These are phyloP conservation scores for Sycobia sp. DNA, from an alignment of 1,140 invertebrate species.

Conservation along the genomic window DNA sequence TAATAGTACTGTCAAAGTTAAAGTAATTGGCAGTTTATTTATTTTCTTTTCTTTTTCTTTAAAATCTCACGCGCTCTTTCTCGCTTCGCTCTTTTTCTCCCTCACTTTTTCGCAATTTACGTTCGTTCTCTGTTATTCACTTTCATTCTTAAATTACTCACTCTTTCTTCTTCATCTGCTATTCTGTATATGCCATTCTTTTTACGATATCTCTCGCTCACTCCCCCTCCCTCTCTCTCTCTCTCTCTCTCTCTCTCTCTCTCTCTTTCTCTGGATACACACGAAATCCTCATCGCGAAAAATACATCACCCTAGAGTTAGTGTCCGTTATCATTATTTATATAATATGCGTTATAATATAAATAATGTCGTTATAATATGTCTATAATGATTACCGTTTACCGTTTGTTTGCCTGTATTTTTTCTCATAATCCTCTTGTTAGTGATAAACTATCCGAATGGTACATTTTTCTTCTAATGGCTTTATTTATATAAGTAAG, in stretches of 20 bases:
- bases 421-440: conserved; percentile 33
- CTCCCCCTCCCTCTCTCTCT: neutral
- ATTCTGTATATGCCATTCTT: neutral
- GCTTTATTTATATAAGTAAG: conserved; percentile 53
- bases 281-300: conserved; percentile 18
- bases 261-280: neutral
- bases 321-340: conserved; percentile 57
- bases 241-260: conserved; percentile 3
- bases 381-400: conserved; percentile 60
- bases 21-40: conserved; percentile 61
- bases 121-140: neutral
- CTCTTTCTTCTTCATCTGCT: conserved; percentile 20
- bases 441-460: conserved; percentile 60
- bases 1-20: conserved; percentile 60
- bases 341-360: conserved; percentile 61
- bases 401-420: conserved; percentile 43
- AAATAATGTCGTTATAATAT: conserved; percentile 62
- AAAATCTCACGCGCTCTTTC: conserved; percentile 15
- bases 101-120: neutral
- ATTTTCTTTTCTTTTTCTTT: conserved; percentile 17
- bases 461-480: conserved; percentile 55
- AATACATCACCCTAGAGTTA: conserved; percentile 57
- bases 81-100: neutral
- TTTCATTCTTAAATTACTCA: conserved; percentile 27
- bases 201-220: neutral